These are phyloP conservation scores for Raja brachyura DNA, from an alignment of 2,113 vertebrate genomes.

Conservation along the genomic window DNA sequence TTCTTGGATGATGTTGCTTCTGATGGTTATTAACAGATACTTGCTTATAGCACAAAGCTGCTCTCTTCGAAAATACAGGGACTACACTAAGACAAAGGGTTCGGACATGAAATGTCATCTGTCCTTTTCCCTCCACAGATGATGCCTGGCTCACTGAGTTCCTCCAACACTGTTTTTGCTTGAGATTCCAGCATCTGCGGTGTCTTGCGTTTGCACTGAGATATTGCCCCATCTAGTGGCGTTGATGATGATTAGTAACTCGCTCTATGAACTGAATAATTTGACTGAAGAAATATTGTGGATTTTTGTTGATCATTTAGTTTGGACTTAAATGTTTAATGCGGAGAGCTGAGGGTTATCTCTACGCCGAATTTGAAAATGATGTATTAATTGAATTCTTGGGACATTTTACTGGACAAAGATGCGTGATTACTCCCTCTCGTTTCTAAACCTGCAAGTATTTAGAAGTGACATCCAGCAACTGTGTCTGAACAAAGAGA, in stretches of 20 bases:
- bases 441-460: not conserved
- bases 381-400: not conserved
- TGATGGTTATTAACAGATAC: not conserved
- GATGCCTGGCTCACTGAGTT: no score
- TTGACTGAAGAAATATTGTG: not conserved
- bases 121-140: no score
- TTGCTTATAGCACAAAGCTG: not conserved
- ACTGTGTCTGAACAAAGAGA: not conserved
- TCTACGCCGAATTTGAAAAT: not conserved
- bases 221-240: conserved; percentile 26
- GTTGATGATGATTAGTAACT: not conserved
- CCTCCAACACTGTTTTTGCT: no score
- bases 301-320: not conserved
- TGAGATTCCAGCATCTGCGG: no score
- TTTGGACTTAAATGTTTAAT: no score
- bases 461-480: not conserved
- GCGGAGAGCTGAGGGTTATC: not conserved
- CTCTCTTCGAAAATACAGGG: not conserved
- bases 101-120: no score
- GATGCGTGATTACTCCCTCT: not conserved
- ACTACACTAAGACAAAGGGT: not conserved
- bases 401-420: not conserved
- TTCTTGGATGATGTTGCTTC: not conserved
- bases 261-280: not conserved
- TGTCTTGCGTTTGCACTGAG: not conserved